phyloP scores from a whole-genome alignment of 2,888 invertebrate genomes.

The Bellardia pandia region DNA sequence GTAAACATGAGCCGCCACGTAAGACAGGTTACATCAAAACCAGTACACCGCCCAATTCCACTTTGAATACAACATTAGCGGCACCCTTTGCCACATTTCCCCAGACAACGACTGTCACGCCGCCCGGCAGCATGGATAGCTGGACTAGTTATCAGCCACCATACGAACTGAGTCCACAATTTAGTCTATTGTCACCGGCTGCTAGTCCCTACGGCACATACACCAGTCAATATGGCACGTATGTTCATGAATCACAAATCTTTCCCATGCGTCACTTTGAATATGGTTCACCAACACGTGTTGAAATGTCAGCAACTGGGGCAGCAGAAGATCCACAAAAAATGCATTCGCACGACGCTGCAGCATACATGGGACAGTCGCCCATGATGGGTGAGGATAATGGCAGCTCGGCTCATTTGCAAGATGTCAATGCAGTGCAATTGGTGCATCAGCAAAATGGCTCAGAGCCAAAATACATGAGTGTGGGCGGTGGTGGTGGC shows the following conservation, averaged over 20 bases:
- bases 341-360: slow-evolving; percentile 84
- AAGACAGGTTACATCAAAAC: slow-evolving; percentile 92
- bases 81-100: slow-evolving; percentile 88
- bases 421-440: slow-evolving; percentile 64
- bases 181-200: slow-evolving; percentile 89
- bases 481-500: slow-evolving; percentile 74
- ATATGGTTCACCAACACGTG: slow-evolving; percentile 83
- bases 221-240: slow-evolving; percentile 88
- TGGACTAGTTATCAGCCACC: slow-evolving; percentile 91
- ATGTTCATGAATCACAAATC: slow-evolving; percentile 89
- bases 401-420: slow-evolving; percentile 67
- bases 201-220: slow-evolving; percentile 88
- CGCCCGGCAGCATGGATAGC: slow-evolving; percentile 89
- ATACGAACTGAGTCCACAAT: slow-evolving; percentile 91
- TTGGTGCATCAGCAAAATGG: slow-evolving; percentile 78
- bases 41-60: slow-evolving; percentile 87
- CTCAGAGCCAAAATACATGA: slow-evolving; percentile 83
- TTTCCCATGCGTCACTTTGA: slow-evolving; percentile 87
- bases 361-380: slow-evolving; percentile 84
- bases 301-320: slow-evolving; percentile 80
- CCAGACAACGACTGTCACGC: slow-evolving; percentile 86
- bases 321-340: slow-evolving; percentile 86
- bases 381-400: slow-evolving; percentile 77
- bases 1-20: slow-evolving; percentile 96
- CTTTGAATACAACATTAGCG: slow-evolving; percentile 83